Evolutionary conservation across 2,797 vertebrate genomes (phyloP).

Genomic region (Denticeps clupeoides): DNA sequence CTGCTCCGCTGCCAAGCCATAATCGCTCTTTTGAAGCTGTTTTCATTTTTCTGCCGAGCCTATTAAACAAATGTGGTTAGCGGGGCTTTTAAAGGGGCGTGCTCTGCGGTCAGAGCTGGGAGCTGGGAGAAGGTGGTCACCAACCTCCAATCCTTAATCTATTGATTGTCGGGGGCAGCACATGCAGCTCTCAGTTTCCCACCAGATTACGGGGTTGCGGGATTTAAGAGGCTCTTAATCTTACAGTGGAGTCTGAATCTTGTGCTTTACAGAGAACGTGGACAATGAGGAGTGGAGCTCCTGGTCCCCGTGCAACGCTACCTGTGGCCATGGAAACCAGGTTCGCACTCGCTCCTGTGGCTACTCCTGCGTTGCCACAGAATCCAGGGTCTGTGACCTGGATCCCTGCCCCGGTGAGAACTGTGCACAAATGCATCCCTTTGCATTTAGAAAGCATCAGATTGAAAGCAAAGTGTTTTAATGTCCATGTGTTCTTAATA

Average conservation of each 20-base stretch:
- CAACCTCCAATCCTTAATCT: no score
- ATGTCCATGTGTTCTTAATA: background rate
- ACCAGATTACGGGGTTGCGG: no score
- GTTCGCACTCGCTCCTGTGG: conserved; percentile 77
- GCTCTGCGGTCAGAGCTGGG: background rate
- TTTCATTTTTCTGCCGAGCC: conserved; percentile 7
- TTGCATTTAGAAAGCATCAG: background rate
- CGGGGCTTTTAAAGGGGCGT: background rate
- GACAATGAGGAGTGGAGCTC: conserved; percentile 74
- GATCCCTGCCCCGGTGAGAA: conserved; percentile 69
- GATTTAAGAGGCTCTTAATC: no score
- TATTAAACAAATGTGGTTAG: conserved; percentile 4
- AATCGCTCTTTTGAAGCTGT: conserved; percentile 10
- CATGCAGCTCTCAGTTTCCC: no score
- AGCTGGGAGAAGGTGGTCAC: background rate
- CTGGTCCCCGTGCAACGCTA: conserved; percentile 78
- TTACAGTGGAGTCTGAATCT: background rate
- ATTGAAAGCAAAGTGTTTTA: no score
- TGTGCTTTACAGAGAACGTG: conserved; percentile 57
- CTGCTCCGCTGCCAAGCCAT: background rate
- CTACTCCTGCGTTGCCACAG: conserved; percentile 72
- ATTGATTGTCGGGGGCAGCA: no score
- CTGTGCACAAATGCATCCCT: background rate
- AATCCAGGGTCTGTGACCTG: conserved; percentile 70
- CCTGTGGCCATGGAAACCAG: conserved; percentile 71